Conservation (phyloP, 2,113 vertebrate genomes). For the Syngnathus scovelli region DNA sequence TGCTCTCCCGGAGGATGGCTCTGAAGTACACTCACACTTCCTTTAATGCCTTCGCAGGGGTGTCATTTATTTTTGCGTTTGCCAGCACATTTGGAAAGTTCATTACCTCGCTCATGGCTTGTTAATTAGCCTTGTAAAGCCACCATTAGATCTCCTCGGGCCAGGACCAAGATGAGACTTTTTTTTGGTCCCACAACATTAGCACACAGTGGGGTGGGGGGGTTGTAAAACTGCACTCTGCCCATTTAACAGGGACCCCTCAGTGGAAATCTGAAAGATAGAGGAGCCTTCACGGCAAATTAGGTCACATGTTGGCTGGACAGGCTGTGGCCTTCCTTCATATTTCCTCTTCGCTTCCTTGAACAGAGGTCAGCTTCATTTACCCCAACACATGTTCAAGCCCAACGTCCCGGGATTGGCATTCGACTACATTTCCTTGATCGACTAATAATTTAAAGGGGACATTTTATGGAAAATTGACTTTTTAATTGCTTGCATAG, state of each 20-base stretch:
- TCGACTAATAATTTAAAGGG: background rate
- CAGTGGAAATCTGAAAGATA: constrained; percentile 40
- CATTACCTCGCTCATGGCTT: constrained; percentile 71
- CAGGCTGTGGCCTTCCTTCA: constrained; percentile 22
- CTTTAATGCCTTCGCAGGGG: constrained; percentile 63
- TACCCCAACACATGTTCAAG: constrained; percentile 49
- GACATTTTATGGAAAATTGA: background rate
- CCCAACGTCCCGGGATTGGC: constrained; percentile 19
- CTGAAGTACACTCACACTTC: constrained; percentile 64
- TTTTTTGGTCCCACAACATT: constrained; percentile 61
- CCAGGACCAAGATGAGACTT: constrained; percentile 62
- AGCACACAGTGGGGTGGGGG: constrained; percentile 55
- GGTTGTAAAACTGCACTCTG: constrained; percentile 48
- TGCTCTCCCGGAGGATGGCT: constrained; percentile 61
- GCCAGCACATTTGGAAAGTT: constrained; percentile 73
- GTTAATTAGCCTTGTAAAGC: constrained; percentile 76
- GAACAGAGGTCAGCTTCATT: constrained; percentile 32
- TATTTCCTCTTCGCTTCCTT: constrained; percentile 32
- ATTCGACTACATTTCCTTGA: background rate
- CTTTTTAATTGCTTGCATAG: background rate
- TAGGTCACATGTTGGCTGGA: constrained; percentile 14
- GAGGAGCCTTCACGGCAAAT: constrained; percentile 17
- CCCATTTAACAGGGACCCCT: constrained; percentile 50
- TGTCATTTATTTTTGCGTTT: constrained; percentile 70
- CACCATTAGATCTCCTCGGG: constrained; percentile 64